Evolutionary conservation across 2,113 vertebrate species (phyloP), one percentile per base, ranked within the genome.

Genomic region (Cisticola juncidis): DNA sequence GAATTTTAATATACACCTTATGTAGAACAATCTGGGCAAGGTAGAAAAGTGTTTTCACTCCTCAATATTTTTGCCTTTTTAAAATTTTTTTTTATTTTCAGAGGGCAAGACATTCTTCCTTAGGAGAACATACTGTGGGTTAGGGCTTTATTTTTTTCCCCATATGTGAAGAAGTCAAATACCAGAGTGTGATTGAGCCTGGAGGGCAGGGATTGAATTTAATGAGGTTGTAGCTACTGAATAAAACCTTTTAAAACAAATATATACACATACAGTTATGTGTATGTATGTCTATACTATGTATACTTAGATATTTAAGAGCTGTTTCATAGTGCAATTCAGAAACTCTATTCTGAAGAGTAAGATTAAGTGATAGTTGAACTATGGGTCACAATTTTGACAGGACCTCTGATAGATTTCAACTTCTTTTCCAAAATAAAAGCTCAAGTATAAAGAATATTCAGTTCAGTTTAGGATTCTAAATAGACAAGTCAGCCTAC

Each of bases 41-140:
- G 60, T 2, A 69, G 50, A 79, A 87, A 78, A 64, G 54, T 51
- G 12, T 31, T 87, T 72, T 53, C n/a, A n/a, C 19, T 88, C 56
- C 64, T 81, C 24, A 85, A 31, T 13, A 65, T 45, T 6, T 68
- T 84, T 2, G 1, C 6, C 64, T 66, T 65, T n/a, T n/a, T 44
- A 17, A 58, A 42, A 15, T 44, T 44, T 44, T 44, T 38, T 65
- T n/a, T 33, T 42, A 21, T 58, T 70, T 38, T 50, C 24, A 71
- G 64, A 26, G 24, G n/a, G 4, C 11, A 79, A 36, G 17, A 38
- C 25, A 58, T 62, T 31, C 13, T 77, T 92, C 25, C 33, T 70
- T 60, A 25, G 74, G 14, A 56, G 56, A 68, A 64, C 0, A 1
- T 23, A 44, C 11, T 47, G 7, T 2, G 3, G 1, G 7, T 45